These are phyloP conservation scores for Diachrysia chrysitis DNA, from an alignment of 2,888 invertebrate genomes.

Conservation along the genomic window DNA sequence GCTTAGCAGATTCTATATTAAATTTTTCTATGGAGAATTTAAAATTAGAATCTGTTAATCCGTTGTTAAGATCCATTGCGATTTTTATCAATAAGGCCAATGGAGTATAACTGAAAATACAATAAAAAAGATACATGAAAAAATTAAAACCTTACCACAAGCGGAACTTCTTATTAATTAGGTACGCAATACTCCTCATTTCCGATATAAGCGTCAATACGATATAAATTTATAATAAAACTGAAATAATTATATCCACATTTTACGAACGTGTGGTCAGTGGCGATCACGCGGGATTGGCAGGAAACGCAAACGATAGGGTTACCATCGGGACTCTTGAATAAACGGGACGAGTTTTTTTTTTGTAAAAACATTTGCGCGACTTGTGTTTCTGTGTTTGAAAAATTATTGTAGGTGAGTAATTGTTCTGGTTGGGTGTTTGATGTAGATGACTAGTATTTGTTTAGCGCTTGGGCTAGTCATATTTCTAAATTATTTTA, in stretches of 20 bases:
- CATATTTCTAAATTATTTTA: background rate
- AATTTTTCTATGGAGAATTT: too few species aligned
- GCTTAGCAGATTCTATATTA: too few species aligned
- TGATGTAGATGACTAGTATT: background rate
- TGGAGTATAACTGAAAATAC: too few species aligned
- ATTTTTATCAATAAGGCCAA: too few species aligned
- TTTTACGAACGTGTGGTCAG: constrained; percentile 66
- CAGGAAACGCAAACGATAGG: constrained; percentile 57
- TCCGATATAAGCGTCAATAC: constrained; percentile 21
- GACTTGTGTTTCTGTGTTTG: background rate
- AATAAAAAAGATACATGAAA: too few species aligned
- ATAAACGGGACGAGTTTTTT: constrained; percentile 22
- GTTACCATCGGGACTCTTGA: constrained; percentile 42
- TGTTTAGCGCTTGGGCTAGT: background rate
- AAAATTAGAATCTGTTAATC: too few species aligned
- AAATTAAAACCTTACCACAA: too few species aligned
- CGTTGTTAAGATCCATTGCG: too few species aligned
- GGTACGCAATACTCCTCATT: background rate
- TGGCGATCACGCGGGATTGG: constrained; percentile 65
- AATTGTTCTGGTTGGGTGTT: background rate
- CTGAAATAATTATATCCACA: constrained; percentile 60
- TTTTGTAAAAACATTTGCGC: constrained; percentile 13
- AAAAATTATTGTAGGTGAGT: background rate
- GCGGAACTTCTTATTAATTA: too few species aligned
- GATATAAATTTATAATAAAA: constrained; percentile 40